phyloP scores from a whole-genome alignment of 2,113 vertebrate genomes.

The Marmota flaviventris region DNA sequence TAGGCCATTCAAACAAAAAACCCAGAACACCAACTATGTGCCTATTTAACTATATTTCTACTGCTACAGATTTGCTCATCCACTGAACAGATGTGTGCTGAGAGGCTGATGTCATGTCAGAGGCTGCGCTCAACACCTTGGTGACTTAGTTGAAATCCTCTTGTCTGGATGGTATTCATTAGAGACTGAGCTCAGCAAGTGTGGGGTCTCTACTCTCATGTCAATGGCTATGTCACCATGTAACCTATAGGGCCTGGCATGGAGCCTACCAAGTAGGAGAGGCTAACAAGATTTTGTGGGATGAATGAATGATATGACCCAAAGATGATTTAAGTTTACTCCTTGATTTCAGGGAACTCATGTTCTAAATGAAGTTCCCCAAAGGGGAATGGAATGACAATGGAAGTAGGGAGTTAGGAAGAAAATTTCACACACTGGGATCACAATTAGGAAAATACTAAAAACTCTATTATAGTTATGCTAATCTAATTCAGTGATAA shows the following conservation, averaged over 20 bases:
- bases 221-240: background rate
- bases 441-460: background rate
- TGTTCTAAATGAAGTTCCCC: background rate
- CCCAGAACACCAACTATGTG: background rate
- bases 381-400: background rate
- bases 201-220: background rate
- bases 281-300: background rate
- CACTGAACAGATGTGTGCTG: background rate
- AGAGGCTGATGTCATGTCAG: background rate
- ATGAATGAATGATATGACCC: background rate
- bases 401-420: background rate
- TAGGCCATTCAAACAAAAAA: background rate
- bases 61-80: background rate
- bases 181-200: background rate
- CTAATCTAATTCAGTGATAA: background rate
- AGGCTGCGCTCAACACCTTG: background rate
- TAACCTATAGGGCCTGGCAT: background rate
- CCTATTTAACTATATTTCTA: background rate
- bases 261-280: background rate
- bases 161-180: background rate
- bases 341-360: background rate
- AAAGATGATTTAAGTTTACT: background rate
- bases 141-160: background rate
- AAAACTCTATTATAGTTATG: background rate
- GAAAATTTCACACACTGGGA: constrained; percentile 6